These are phyloP conservation scores for Erebia aethiops DNA, from an alignment of 2,888 invertebrate genomes.

Conservation along the genomic window DNA sequence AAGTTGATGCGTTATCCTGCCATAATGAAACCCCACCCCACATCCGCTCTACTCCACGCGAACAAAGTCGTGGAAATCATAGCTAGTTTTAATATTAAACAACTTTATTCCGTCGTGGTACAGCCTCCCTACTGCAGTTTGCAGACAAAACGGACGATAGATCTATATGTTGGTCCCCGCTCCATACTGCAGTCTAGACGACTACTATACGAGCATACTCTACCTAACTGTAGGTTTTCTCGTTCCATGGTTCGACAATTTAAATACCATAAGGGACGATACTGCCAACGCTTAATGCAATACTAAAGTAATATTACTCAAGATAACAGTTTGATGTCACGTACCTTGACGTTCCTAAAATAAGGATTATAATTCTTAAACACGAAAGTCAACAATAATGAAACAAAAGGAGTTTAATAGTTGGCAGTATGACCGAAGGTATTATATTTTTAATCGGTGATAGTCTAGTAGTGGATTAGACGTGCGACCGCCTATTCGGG, in stretches of 20 bases:
- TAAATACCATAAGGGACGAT: not conserved
- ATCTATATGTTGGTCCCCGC: constrained; percentile 5
- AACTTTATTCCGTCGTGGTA: not conserved
- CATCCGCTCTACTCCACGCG: too few species aligned
- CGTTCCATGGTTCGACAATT: not conserved
- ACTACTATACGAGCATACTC: not conserved
- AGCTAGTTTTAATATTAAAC: too few species aligned
- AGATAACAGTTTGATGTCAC: not conserved
- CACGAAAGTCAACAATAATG: too few species aligned
- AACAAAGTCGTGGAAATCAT: too few species aligned
- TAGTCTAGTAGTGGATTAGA: not conserved
- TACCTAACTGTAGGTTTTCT: not conserved
- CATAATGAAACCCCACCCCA: too few species aligned
- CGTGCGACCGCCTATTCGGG: too few species aligned
- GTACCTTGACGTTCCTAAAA: not conserved
- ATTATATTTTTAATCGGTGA: not conserved
- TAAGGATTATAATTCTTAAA: too few species aligned
- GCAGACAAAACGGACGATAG: constrained; percentile 4
- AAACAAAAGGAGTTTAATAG: too few species aligned
- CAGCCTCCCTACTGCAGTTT: constrained; percentile 1
- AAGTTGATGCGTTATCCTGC: too few species aligned
- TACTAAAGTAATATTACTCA: too few species aligned
- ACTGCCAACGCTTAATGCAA: too few species aligned
- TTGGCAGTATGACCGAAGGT: not conserved
- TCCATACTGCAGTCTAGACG: constrained; percentile 14